Evolutionary conservation across 2,888 invertebrate genomes (phyloP), one percentile per base, ranked within the genome.

Genomic region (Heterodera filipjevi): DNA sequence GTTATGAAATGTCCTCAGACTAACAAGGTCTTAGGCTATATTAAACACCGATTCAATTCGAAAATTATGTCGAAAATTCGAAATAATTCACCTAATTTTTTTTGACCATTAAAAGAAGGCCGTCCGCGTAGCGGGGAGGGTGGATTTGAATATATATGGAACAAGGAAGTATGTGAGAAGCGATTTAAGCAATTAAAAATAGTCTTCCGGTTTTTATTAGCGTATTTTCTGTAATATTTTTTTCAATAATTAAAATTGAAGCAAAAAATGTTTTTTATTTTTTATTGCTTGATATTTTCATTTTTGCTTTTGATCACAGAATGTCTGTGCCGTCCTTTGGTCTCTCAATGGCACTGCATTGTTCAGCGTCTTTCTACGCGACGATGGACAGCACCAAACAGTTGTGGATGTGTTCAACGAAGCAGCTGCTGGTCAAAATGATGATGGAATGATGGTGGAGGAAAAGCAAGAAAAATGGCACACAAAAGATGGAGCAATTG

Each of bases 381-480:
- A 59, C 22, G 59, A 59, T 59, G 59, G 59, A 0, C 27, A 39
- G 12, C 39, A 39, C 8, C 39, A n/a, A 59, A 59, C 27, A 27
- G 22, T 59, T 6, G 27, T 59, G 59, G 59, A 59, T 27, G 27
- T 59, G n/a, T 8, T 27, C 59, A n/a, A 59, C 27, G 59, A n/a
- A 27, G 19, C 59, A 22, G 5, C 53, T 5, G 53, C 16, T 22
- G 53, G 22, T 53, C 22, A n/a, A n/a, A 39, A 39, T 39, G 39
- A 12, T 39, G 39, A 39, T 12, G 39, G 39, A 39, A 39, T 39
- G 39, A 39, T 27, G 27, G 10, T 59, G 59, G 59, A 59, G 59
- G 59, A 22, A 39, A 39, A 39, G 3, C n/a, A 27, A n/a, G 8
- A 59, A 27, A 19, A 59, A 44, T 73, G 73, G 73, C 73, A 73